phyloP scores from a whole-genome alignment of 2,113 vertebrate genomes.

The Tapirus terrestris region DNA sequence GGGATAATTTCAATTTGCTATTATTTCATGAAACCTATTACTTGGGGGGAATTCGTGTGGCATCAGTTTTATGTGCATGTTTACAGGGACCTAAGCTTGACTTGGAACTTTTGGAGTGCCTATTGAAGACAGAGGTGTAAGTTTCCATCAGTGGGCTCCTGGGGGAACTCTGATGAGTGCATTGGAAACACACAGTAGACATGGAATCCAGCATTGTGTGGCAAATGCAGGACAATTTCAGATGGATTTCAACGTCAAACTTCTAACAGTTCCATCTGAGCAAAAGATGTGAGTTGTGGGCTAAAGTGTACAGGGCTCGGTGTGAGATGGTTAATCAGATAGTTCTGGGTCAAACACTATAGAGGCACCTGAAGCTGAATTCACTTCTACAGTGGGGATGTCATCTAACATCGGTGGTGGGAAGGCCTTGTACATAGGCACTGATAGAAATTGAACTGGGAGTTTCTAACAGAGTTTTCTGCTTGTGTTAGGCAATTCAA shows the following conservation, averaged over 20 bases:
- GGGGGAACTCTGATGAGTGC: not conserved
- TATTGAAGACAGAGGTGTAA: not conserved
- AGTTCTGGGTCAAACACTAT: not conserved
- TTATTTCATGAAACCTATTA: not conserved
- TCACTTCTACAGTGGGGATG: not conserved
- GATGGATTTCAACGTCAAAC: not conserved
- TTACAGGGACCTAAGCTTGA: not conserved
- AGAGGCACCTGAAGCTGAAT: not conserved
- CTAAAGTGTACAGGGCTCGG: not conserved
- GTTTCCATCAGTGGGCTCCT: not conserved
- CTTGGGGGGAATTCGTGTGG: not conserved
- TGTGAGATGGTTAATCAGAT: not conserved
- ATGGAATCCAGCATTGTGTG: not conserved
- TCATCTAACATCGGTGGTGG: not conserved
- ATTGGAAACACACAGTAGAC: not conserved
- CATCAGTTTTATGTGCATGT: not conserved
- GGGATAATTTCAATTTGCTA: not conserved
- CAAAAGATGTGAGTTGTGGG: not conserved
- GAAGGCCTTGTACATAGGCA: not conserved
- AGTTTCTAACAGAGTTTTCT: conserved; percentile 30
- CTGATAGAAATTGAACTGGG: not conserved
- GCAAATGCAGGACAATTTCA: not conserved
- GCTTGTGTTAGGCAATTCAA: not conserved
- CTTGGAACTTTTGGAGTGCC: not conserved
- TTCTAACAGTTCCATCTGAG: not conserved